Base-by-base conservation (phyloP, 2,113 vertebrate genomes). In the Hystrix cristata region DNA sequence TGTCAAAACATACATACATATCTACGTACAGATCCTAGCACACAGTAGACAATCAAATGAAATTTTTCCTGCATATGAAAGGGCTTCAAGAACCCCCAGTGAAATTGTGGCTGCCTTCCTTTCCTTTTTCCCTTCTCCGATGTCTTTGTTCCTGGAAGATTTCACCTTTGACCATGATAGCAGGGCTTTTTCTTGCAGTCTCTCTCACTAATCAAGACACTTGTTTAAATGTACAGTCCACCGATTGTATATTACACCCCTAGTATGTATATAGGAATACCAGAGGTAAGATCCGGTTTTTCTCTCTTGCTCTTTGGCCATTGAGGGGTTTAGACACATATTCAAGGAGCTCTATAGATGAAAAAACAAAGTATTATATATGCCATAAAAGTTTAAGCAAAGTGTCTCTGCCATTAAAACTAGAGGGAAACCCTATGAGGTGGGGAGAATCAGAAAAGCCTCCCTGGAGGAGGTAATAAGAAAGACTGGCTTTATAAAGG, bases 301-400 rank as follows among this genome's bases (percentile, higher is more conserved):
- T 96, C 21, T 31, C n/a, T 72, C 72, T 96, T 89, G 19, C 29
- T 92, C 43, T 95, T 87, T 87, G 25, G 51, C 48, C 79, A 55
- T 27, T 57, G 16, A 34, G 2, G 23, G 15, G 8, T 83, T 86
- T 79, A 43, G 46, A 80, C 23, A 88, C 31, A 27, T 46, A 81
- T 71, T 96, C 19, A 60, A 85, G 29, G 46, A 89, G 19, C 51
- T 78, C 12, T 55, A 69, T 82, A 25, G 55, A 72, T 9, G 18
- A 31, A 91, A 67, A 67, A 85, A 60, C 7, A 80, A 97, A 78
- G 13, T 48, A 59, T 92, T 91, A 60, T 64, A 12, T 92, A 46
- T 85, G 65, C 29, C 59, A 31, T 43, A 76, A 88, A 57, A 90
- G 10, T 38, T 87, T 25, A 96, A 76, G 38, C 25, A 82, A 60